These are phyloP conservation scores for Pangasianodon hypophthalmus DNA, from an alignment of 2,113 vertebrate genomes.

Conservation along the genomic window DNA sequence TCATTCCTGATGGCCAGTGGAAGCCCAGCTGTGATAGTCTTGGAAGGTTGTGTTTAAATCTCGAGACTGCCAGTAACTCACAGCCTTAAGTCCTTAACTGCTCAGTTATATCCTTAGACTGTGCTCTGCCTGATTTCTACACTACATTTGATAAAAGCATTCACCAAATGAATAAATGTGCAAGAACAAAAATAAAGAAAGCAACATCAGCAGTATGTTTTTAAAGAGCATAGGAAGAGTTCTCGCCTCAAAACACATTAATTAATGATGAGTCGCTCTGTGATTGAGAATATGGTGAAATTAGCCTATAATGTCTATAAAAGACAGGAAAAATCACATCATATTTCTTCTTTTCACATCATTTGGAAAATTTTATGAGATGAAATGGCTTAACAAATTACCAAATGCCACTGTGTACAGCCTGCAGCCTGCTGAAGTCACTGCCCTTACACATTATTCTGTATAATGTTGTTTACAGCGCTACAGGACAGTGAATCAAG, in stretches of 20 bases:
- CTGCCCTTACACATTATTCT: slow-evolving; percentile 6
- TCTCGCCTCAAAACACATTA: background rate
- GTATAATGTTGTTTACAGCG: background rate
- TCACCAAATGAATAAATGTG: background rate
- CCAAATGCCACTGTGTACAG: slow-evolving; percentile 21
- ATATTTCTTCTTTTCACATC: slow-evolving; percentile 16
- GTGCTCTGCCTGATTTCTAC: background rate
- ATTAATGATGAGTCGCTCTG: background rate
- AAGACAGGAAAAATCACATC: slow-evolving; percentile 9
- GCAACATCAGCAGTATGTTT: background rate
- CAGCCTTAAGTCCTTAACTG: too few relatives aligned
- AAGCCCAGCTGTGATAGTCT: background rate
- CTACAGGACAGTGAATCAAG: slow-evolving; percentile 27
- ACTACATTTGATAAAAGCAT: background rate
- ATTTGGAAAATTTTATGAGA: background rate
- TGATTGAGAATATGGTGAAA: background rate
- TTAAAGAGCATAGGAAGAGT: background rate
- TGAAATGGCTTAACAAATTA: slow-evolving; percentile 8
- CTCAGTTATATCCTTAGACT: background rate
- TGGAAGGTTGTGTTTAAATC: background rate
- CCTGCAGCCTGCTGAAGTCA: slow-evolving; percentile 16
- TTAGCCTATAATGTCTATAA: background rate
- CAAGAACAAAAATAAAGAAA: background rate
- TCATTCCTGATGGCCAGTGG: background rate
- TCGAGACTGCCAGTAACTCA: background rate